Evolutionary conservation across 2,113 vertebrate genomes (phyloP).

Genomic region (Stomatorhinus ivindoensis): DNA sequence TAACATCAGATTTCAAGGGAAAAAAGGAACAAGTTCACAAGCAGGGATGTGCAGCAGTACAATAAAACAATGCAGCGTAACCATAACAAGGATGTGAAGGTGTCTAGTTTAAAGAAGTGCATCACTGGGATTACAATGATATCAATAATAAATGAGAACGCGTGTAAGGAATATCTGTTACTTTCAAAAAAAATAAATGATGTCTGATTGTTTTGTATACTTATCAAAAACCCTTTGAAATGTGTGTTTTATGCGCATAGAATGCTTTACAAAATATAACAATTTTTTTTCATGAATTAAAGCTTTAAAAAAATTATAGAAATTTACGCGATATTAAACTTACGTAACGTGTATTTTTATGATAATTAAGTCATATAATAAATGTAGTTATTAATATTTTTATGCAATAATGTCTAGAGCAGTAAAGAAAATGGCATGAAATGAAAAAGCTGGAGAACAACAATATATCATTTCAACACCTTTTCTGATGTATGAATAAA

Average conservation of each 20-base stretch:
- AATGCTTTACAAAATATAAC: not conserved
- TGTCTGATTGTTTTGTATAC: not conserved
- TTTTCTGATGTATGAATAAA: not conserved
- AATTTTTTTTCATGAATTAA: not conserved
- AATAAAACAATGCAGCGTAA: not conserved
- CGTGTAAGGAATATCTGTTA: not conserved
- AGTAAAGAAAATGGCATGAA: not conserved
- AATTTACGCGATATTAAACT: not conserved
- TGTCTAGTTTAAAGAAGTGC: not conserved
- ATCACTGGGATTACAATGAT: not conserved
- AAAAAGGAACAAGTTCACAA: not conserved
- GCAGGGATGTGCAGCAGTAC: not conserved
- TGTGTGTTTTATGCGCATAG: not conserved
- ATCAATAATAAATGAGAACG: not conserved
- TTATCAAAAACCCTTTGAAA: not conserved
- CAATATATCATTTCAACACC: not conserved
- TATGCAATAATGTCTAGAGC: not conserved
- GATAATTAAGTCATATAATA: not conserved
- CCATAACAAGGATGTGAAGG: not conserved
- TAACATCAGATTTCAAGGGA: not conserved
- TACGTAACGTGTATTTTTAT: not conserved
- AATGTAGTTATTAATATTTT: not conserved
- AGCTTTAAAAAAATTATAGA: not conserved
- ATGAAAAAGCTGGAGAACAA: not conserved
- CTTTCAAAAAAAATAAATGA: not conserved